These are phyloP conservation scores for Drosophila albomicans DNA, from an alignment of 1,140 invertebrate genomes.

Conservation along the genomic window DNA sequence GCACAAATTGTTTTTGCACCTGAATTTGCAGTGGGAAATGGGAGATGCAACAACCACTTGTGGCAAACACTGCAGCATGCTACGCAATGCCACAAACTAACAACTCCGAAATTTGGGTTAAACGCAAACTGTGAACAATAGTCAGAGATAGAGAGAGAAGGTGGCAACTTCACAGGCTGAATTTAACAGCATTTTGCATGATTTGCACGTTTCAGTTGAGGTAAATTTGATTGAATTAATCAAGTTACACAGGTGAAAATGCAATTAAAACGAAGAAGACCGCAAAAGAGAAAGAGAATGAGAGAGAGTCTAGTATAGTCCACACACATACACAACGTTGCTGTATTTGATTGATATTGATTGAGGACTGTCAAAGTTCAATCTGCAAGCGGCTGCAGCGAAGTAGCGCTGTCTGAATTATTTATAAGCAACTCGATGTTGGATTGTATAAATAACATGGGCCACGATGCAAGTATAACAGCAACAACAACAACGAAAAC, in stretches of 20 bases:
- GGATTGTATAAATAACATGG: constrained; percentile 66
- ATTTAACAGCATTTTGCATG: constrained; percentile 41
- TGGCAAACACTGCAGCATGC: constrained; percentile 41
- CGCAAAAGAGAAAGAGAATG: background rate
- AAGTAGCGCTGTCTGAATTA: constrained; percentile 65
- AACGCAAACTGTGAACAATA: constrained; percentile 45
- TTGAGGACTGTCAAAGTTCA: constrained; percentile 61
- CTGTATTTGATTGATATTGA: constrained; percentile 41
- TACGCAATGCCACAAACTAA: constrained; percentile 47
- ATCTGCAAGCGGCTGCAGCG: constrained; percentile 12
- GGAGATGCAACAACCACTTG: constrained; percentile 31
- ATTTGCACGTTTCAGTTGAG: constrained; percentile 50
- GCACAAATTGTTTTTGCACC: constrained; percentile 64
- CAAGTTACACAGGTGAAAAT: constrained; percentile 51
- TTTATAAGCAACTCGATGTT: constrained; percentile 62
- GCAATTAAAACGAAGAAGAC: constrained; percentile 30
- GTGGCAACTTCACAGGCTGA: constrained; percentile 19
- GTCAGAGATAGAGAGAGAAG: background rate
- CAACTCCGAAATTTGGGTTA: constrained; percentile 62
- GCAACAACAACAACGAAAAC: constrained; percentile 17
- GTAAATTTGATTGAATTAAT: constrained; percentile 49
- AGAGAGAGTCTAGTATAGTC: background rate
- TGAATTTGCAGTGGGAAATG: constrained; percentile 61
- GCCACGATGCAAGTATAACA: constrained; percentile 50
- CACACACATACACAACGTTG: background rate